These are phyloP conservation scores for Pogonocherus hispidulus DNA, from an alignment of 2,888 invertebrate species.

Conservation along the genomic window DNA sequence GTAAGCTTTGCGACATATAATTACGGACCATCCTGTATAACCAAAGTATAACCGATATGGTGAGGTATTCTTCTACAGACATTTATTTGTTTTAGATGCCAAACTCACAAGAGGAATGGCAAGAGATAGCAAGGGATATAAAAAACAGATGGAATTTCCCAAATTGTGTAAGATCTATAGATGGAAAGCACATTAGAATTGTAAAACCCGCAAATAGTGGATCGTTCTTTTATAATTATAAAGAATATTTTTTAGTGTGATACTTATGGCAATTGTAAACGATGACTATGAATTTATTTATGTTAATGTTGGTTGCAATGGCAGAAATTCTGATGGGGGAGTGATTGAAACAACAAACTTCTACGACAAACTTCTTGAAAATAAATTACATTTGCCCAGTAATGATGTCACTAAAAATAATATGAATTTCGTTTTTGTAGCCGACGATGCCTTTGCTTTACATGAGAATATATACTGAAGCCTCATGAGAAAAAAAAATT, in stretches of 20 bases:
- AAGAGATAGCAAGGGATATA: slow-evolving; percentile 1
- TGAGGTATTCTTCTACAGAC: background rate
- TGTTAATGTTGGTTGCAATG: slow-evolving; percentile 20
- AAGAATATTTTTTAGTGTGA: slow-evolving; percentile 35
- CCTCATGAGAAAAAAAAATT: slow-evolving; percentile 37
- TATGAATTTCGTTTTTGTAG: slow-evolving; percentile 37
- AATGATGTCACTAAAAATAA: slow-evolving; percentile 20
- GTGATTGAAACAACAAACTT: slow-evolving; percentile 26
- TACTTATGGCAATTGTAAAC: slow-evolving; percentile 36
- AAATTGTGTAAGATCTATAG: slow-evolving; percentile 12
- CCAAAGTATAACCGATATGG: background rate
- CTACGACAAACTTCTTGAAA: slow-evolving; percentile 9
- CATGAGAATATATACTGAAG: slow-evolving; percentile 40
- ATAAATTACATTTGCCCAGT: slow-evolving; percentile 25
- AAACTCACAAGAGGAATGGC: slow-evolving; percentile 2
- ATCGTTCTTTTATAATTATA: slow-evolving; percentile 8
- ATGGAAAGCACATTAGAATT: slow-evolving; percentile 8
- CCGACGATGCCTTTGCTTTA: slow-evolving; percentile 39
- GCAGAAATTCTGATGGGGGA: slow-evolving; percentile 28
- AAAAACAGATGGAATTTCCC: slow-evolving; percentile 19
- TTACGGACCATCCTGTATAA: background rate
- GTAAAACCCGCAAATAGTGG: slow-evolving; percentile 43
- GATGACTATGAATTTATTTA: slow-evolving; percentile 40
- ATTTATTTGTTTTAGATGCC: slow-evolving; percentile 9
- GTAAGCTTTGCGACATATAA: background rate